phyloP scores from a whole-genome alignment of 30 jellyfish, hydroid and myxozoan genomes.

The Aurelia coerulea region DNA sequence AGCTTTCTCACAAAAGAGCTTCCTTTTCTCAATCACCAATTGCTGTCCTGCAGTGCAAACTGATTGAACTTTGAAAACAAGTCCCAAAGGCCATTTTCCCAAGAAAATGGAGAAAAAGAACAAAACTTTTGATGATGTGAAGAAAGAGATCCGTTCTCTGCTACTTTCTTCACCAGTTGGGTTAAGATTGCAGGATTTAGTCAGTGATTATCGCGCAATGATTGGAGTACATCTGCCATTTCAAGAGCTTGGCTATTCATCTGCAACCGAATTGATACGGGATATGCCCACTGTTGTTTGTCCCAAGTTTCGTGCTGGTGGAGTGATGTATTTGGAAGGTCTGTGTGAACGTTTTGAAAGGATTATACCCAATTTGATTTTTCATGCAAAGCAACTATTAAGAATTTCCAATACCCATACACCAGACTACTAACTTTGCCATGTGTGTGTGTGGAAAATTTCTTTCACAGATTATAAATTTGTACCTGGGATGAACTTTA shows the following conservation, averaged over 20 bases:
- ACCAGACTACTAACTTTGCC: no score
- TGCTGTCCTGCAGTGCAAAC: no score
- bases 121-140: constrained; percentile 42
- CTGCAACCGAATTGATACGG: constrained; percentile 72
- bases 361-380: no score
- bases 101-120: constrained; percentile 36
- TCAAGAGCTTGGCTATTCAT: constrained; percentile 77
- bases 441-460: no score
- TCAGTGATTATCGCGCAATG: constrained; percentile 75
- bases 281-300: constrained; percentile 87
- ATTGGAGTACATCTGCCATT: constrained; percentile 75
- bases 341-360: neutral
- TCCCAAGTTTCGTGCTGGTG: constrained; percentile 81
- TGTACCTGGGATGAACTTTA: no score
- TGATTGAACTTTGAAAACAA: no score
- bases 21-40: no score
- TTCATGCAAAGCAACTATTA: no score
- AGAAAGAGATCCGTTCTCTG: constrained; percentile 80
- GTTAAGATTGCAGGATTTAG: constrained; percentile 52
- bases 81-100: no score
- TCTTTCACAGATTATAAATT: no score
- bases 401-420: no score
- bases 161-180: constrained; percentile 82
- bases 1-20: no score
- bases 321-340: constrained; percentile 83